A percentile compares a stretch with the other conserved stretches of the same genome.
phyloP scores from a whole-genome alignment of 2,888 invertebrate genomes.

The Tillus elongatus region DNA sequence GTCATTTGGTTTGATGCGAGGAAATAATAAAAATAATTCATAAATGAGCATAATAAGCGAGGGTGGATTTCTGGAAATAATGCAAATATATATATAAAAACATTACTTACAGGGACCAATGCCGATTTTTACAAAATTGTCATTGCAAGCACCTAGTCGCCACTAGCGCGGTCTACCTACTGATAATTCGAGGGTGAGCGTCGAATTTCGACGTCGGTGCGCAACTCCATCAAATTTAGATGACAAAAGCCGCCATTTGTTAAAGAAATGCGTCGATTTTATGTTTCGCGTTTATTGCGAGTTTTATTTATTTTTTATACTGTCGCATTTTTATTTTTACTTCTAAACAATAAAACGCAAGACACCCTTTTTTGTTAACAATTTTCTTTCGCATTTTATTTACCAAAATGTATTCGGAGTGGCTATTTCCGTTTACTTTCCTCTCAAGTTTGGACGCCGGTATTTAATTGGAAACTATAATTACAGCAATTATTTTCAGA shows the following conservation, averaged over 20 bases:
- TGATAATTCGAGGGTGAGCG: conserved; percentile 41
- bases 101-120: conserved; percentile 40
- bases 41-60: no score
- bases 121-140: conserved; percentile 41
- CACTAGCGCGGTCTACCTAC: conserved; percentile 44
- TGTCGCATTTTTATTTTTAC: conserved; percentile 20
- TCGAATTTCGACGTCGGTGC: conserved; percentile 37
- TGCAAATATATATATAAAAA: no score
- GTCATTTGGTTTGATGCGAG: no score
- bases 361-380: conserved; percentile 9
- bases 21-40: no score
- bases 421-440: no score
- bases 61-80: no score
- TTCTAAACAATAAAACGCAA: conserved; percentile 21
- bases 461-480: no score
- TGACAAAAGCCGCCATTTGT: conserved; percentile 41
- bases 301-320: conserved; percentile 24
- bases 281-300: conserved; percentile 23
- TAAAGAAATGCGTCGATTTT: conserved; percentile 31
- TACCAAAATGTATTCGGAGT: neutral
- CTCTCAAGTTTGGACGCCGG: no score
- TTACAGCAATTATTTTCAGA: no score
- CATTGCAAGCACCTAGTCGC: conserved; percentile 42
- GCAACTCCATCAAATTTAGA: conserved; percentile 41
- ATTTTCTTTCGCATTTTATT: neutral